Evolutionary conservation across 2,113 vertebrate genomes (phyloP).

Genomic region (Spilogale gracilis): DNA sequence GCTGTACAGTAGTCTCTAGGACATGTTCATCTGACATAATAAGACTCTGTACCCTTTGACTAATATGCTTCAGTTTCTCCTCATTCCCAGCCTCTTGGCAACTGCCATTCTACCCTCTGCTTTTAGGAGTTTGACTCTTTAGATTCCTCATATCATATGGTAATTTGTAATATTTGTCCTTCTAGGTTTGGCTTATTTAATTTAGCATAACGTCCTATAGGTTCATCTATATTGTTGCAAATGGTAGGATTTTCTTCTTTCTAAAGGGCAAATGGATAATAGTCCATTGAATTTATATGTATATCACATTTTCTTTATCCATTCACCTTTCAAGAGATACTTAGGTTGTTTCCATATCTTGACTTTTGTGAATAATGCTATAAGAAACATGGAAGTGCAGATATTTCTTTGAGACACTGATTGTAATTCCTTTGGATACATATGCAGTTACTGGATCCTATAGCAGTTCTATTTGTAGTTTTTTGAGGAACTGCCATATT

Average conservation of each 20-base stretch:
- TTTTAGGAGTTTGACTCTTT: neutral
- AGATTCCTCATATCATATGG: neutral
- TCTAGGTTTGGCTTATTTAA: neutral
- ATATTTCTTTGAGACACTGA: neutral
- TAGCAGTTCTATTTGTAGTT: neutral
- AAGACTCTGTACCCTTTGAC: neutral
- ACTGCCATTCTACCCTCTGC: neutral
- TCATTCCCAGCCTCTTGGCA: neutral
- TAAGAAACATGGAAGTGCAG: neutral
- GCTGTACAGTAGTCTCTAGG: neutral
- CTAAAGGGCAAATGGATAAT: neutral
- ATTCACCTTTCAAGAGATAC: neutral
- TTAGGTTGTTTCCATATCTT: neutral
- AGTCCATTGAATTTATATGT: neutral
- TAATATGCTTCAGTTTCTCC: neutral
- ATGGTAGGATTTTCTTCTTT: neutral
- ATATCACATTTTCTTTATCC: neutral
- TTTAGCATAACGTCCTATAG: neutral
- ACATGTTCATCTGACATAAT: neutral
- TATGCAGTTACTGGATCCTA: neutral
- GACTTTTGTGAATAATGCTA: neutral
- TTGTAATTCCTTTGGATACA: neutral
- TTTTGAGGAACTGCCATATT: neutral
- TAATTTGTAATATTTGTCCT: neutral
- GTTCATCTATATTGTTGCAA: neutral